Evolutionary conservation across 2,888 invertebrate species (phyloP).

Genomic region (Sylvicola cinctus): DNA sequence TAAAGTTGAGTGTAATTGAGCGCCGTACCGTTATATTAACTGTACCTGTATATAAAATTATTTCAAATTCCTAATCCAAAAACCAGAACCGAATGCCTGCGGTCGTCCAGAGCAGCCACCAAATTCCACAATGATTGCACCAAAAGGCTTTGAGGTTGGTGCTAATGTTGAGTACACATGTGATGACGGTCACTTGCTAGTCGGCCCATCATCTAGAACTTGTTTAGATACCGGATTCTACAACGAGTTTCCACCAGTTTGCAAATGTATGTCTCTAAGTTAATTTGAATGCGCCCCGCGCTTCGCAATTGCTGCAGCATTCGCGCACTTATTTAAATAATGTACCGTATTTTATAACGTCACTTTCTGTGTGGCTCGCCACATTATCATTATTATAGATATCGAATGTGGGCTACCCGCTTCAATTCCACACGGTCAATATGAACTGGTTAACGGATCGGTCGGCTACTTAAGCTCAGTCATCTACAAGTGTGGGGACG

Average conservation of each 20-base stretch:
- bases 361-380: constrained; percentile 3
- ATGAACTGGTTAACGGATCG: constrained; percentile 62
- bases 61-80: constrained; percentile 8
- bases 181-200: constrained; percentile 66
- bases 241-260: constrained; percentile 82
- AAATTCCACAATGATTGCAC: constrained; percentile 68
- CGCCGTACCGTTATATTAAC: not conserved
- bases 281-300: too few relatives aligned
- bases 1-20: too few relatives aligned
- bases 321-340: not conserved
- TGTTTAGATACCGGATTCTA: constrained; percentile 85
- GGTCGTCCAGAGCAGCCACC: constrained; percentile 85
- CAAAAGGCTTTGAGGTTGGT: constrained; percentile 58
- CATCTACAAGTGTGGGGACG: constrained; percentile 61
- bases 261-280: constrained; percentile 62
- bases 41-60: not conserved
- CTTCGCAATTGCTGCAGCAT: not conserved
- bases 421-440: constrained; percentile 61
- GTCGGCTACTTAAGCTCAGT: constrained; percentile 75
- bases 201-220: constrained; percentile 64
- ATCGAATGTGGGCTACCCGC: constrained; percentile 83
- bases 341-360: not conserved
- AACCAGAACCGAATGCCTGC: constrained; percentile 66
- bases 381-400: constrained; percentile 41
- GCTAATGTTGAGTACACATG: constrained; percentile 68